Conservation (phyloP, 2,797 vertebrate genomes). For the Melanotaenia parkinsoni region DNA sequence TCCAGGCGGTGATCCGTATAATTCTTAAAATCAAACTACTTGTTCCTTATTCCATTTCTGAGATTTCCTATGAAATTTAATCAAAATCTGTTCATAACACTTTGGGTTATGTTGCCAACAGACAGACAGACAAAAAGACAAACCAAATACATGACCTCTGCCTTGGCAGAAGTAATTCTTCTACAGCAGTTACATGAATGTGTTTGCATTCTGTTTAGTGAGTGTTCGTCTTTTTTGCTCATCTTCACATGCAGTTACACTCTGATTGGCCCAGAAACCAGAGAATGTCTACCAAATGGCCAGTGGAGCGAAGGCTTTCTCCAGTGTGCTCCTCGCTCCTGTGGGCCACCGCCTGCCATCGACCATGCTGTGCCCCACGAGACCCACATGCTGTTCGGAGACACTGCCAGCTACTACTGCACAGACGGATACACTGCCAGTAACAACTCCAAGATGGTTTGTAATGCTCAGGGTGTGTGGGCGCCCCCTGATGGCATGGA, state of each 20-base stretch:
- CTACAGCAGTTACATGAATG: no score
- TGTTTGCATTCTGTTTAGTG: not conserved
- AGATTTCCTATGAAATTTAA: no score
- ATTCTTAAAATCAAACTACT: no score
- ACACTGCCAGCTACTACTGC: conserved; percentile 94
- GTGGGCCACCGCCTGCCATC: conserved; percentile 91
- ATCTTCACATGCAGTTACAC: conserved; percentile 85
- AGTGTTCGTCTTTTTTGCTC: conserved; percentile 12
- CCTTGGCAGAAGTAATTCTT: no score
- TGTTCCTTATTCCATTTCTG: no score
- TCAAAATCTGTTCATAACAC: no score
- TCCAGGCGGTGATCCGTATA: no score
- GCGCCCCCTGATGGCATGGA: conserved; percentile 86
- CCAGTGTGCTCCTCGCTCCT: conserved; percentile 94
- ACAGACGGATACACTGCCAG: conserved; percentile 91
- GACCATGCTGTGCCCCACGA: conserved; percentile 92
- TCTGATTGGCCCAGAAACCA: conserved; percentile 87
- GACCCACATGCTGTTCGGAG: conserved; percentile 92
- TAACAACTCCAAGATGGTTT: conserved; percentile 92
- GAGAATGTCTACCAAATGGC: conserved; percentile 89
- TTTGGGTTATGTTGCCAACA: no score
- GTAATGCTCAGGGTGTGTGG: conserved; percentile 93
- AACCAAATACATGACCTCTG: no score
- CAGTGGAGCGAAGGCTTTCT: conserved; percentile 88
- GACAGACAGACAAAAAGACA: no score